Evolutionary conservation across 1,140 invertebrate species (phyloP).

Genomic region (Wiebesia pumilae): DNA sequence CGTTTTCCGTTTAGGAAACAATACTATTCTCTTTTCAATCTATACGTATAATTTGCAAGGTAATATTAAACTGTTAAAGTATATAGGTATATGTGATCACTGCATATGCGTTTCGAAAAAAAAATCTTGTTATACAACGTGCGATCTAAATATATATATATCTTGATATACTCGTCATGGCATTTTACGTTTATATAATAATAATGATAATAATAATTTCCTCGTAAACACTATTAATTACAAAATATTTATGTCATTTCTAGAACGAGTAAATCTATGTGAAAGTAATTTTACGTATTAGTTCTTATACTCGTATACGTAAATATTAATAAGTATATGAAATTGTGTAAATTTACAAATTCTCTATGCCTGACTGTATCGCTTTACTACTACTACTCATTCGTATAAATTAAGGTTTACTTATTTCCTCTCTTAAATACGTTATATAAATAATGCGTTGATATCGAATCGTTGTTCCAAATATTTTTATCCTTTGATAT

Average conservation of each 20-base stretch:
- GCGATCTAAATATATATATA: neutral
- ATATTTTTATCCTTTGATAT: neutral
- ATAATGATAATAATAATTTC: too few relatives aligned
- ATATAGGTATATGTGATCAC: neutral
- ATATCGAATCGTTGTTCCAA: conserved; percentile 41
- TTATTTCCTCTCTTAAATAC: neutral
- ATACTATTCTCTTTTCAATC: neutral
- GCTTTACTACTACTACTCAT: neutral
- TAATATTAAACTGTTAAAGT: conserved; percentile 9
- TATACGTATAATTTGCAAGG: neutral
- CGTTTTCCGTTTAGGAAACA: conserved; percentile 43
- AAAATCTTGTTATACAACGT: neutral
- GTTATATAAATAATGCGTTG: conserved; percentile 1
- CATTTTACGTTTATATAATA: too few relatives aligned
- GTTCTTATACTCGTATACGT: neutral
- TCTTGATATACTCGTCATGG: too few relatives aligned
- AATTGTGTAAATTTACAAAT: neutral
- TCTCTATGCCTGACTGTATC: neutral
- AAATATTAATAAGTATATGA: conserved; percentile 1
- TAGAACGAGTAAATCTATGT: conserved; percentile 27
- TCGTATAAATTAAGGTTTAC: neutral
- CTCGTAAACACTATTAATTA: neutral
- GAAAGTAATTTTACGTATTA: conserved; percentile 25
- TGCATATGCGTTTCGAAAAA: neutral
- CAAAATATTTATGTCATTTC: neutral